A percentile compares a stretch with the other conserved stretches of the same genome.
phyloP scores from a whole-genome alignment of 1,140 invertebrate genomes.

The Drosophila orosa region DNA sequence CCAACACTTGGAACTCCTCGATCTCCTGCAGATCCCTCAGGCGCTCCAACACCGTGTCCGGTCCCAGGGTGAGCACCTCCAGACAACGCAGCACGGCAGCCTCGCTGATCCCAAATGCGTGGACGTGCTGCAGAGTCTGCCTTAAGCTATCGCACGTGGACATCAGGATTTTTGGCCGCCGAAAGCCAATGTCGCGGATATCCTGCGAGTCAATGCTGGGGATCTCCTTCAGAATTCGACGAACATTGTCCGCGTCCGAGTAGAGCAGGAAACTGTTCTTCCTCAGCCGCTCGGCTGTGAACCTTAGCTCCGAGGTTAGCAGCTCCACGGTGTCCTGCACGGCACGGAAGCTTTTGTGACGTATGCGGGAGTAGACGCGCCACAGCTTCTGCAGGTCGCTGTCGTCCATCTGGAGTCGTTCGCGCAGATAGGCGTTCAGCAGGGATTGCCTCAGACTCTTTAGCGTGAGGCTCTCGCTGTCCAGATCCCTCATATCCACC shows the following conservation, averaged over 20 bases:
- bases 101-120: constrained; percentile 85
- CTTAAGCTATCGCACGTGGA: constrained; percentile 85
- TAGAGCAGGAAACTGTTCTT: constrained; percentile 86
- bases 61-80: constrained; percentile 85
- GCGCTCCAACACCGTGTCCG: constrained; percentile 85
- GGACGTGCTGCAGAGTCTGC: constrained; percentile 84
- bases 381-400: constrained; percentile 85
- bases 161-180: constrained; percentile 86
- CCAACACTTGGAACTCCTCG: constrained; percentile 85
- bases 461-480: constrained; percentile 76
- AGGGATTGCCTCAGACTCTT: constrained; percentile 85
- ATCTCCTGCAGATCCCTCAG: constrained; percentile 85
- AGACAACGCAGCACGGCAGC: constrained; percentile 85
- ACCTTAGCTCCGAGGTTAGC: constrained; percentile 84
- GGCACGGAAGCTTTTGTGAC: constrained; percentile 85
- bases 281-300: constrained; percentile 84
- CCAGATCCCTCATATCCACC: constrained; percentile 35
- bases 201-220: constrained; percentile 84
- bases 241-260: constrained; percentile 85
- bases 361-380: constrained; percentile 85
- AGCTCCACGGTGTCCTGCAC: constrained; percentile 85
- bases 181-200: constrained; percentile 85
- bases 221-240: constrained; percentile 85
- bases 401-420: constrained; percentile 84
- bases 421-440: constrained; percentile 84